Conservation (phyloP, 2,797 vertebrate genomes). For the Bradypodion pumilum region DNA sequence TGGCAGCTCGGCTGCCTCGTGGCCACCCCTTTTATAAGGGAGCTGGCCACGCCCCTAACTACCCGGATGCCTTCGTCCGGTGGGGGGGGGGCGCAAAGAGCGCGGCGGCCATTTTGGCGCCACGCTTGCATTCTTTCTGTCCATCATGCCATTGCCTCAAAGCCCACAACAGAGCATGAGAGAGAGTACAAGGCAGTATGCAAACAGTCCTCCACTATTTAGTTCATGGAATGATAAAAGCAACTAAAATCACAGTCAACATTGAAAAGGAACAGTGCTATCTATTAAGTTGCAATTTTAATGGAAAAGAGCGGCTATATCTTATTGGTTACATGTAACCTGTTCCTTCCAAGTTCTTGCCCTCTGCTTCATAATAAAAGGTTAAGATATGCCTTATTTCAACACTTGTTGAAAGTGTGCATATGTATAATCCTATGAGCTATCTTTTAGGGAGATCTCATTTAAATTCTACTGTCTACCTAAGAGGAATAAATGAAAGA, state of each 20-base stretch:
- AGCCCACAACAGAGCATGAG: neutral
- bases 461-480: constrained; percentile 59
- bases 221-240: neutral
- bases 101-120: too few relatives aligned
- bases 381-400: constrained; percentile 64
- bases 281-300: neutral
- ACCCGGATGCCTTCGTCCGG: too few relatives aligned
- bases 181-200: neutral
- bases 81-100: too few relatives aligned
- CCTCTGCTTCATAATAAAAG: constrained; percentile 70
- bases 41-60: too few relatives aligned
- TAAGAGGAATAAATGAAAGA: constrained; percentile 59
- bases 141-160: neutral
- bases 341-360: neutral
- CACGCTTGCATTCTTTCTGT: too few relatives aligned
- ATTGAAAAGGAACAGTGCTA: neutral
- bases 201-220: neutral
- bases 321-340: neutral
- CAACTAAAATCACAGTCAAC: neutral
- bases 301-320: neutral
- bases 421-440: constrained; percentile 63
- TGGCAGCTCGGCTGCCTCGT: too few relatives aligned
- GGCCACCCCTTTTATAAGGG: too few relatives aligned
- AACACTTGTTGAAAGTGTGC: constrained; percentile 45
- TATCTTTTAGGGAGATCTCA: constrained; percentile 60